phyloP scores from a whole-genome alignment of 2,888 invertebrate genomes.

The Hofmannophila pseudospretella region DNA sequence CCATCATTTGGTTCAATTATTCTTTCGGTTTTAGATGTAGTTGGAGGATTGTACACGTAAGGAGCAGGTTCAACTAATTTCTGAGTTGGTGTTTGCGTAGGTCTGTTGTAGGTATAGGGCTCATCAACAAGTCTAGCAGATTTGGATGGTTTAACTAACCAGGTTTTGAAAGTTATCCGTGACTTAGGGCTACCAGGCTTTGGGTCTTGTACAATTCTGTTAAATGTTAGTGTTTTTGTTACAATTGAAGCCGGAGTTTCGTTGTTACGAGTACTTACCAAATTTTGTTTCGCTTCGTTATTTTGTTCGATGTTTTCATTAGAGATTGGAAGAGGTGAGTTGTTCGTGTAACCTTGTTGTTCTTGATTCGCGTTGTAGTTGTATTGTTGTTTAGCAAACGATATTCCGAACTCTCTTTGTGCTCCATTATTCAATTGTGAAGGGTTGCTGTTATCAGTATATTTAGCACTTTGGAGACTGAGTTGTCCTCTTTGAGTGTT shows the following conservation, averaged over 20 bases:
- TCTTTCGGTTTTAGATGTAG: slow-evolving; percentile 11
- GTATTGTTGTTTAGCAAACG: slow-evolving; percentile 41
- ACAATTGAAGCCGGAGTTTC: slow-evolving; percentile 47
- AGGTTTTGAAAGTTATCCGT: slow-evolving; percentile 63
- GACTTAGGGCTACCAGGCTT: slow-evolving; percentile 55
- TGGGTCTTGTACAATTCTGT: slow-evolving; percentile 48
- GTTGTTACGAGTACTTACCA: slow-evolving; percentile 63
- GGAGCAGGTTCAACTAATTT: slow-evolving; percentile 35
- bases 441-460: slow-evolving; percentile 30
- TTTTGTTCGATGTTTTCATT: slow-evolving; percentile 34
- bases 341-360: slow-evolving; percentile 20
- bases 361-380: slow-evolving; percentile 29
- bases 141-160: slow-evolving; percentile 65
- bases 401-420: slow-evolving; percentile 30
- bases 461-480: slow-evolving; percentile 33
- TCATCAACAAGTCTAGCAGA: slow-evolving; percentile 41
- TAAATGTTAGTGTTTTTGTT: slow-evolving; percentile 57
- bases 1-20: slow-evolving; percentile 11
- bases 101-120: slow-evolving; percentile 45
- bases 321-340: slow-evolving; percentile 27
- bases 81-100: slow-evolving; percentile 34
- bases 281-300: slow-evolving; percentile 52
- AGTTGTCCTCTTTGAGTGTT: slow-evolving; percentile 30
- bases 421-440: slow-evolving; percentile 28
- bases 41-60: slow-evolving; percentile 34